These are phyloP conservation scores for Harmothoe impar DNA, from an alignment of 2,888 invertebrate genomes.

Conservation along the genomic window DNA sequence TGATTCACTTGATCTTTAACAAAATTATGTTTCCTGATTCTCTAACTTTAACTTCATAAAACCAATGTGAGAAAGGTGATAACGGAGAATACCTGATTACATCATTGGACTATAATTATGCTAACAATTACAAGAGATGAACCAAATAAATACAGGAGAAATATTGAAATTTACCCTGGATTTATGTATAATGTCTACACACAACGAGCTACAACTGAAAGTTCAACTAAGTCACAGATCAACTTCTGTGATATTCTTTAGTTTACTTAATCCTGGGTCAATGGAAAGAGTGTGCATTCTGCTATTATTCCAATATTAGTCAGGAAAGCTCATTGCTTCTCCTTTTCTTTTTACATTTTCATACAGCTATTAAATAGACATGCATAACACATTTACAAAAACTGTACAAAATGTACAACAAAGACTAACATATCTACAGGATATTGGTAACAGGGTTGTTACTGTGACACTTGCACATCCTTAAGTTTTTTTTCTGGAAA, in stretches of 20 bases:
- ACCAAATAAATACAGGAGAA: no score
- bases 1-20: neutral
- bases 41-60: neutral
- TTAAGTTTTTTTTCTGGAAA: neutral
- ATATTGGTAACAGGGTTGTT: neutral
- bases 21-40: neutral
- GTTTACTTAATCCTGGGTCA: no score
- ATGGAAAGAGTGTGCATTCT: no score
- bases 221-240: no score
- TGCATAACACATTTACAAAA: conserved; percentile 44
- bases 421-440: conserved; percentile 48
- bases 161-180: no score
- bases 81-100: neutral
- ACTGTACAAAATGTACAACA: conserved; percentile 54
- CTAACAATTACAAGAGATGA: neutral
- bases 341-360: neutral
- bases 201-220: no score
- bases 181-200: no score
- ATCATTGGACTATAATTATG: neutral
- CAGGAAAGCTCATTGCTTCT: no score
- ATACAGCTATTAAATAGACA: conserved; percentile 50
- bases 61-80: neutral
- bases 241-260: no score
- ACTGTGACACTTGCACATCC: neutral
- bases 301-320: no score